phyloP scores from a whole-genome alignment of 2,888 invertebrate genomes.

The Psococerastis gibbosa region DNA sequence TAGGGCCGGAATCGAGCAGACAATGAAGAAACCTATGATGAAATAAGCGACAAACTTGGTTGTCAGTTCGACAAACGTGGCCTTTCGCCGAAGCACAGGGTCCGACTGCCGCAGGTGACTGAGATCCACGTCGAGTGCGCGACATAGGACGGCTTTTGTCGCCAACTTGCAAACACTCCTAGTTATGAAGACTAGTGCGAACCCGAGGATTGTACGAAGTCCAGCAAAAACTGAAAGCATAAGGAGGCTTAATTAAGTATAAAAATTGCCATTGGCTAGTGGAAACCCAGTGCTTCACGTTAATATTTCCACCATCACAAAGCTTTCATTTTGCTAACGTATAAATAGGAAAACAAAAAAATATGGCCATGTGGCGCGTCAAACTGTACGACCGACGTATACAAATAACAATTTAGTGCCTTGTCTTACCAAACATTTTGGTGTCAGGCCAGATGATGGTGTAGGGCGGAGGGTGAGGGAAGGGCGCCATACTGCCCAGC shows the following conservation, averaged over 20 bases:
- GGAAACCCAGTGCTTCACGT: no score
- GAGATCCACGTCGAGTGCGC: neutral
- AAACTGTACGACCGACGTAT: no score
- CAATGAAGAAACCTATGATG: slow-evolving; percentile 58
- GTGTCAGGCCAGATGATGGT: slow-evolving; percentile 60
- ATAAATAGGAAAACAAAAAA: no score
- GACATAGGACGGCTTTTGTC: neutral
- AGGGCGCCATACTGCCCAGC: slow-evolving; percentile 44
- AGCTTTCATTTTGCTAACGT: no score
- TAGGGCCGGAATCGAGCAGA: slow-evolving; percentile 56
- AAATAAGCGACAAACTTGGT: slow-evolving; percentile 69
- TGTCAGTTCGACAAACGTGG: slow-evolving; percentile 47
- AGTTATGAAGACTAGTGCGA: neutral
- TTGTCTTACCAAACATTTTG: slow-evolving; percentile 49
- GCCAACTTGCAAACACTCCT: neutral
- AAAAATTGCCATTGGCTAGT: no score
- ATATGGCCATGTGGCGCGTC: no score
- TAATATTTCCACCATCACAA: no score
- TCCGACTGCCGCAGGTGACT: neutral
- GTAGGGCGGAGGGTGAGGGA: slow-evolving; percentile 46
- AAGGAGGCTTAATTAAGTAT: no score
- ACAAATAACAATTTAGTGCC: no score
- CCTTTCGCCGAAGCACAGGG: neutral
- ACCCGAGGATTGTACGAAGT: slow-evolving; percentile 40
- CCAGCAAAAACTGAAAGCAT: no score